These are phyloP conservation scores for Phyllotis vaccarum DNA, from an alignment of 2,797 vertebrate species.

Conservation along the genomic window DNA sequence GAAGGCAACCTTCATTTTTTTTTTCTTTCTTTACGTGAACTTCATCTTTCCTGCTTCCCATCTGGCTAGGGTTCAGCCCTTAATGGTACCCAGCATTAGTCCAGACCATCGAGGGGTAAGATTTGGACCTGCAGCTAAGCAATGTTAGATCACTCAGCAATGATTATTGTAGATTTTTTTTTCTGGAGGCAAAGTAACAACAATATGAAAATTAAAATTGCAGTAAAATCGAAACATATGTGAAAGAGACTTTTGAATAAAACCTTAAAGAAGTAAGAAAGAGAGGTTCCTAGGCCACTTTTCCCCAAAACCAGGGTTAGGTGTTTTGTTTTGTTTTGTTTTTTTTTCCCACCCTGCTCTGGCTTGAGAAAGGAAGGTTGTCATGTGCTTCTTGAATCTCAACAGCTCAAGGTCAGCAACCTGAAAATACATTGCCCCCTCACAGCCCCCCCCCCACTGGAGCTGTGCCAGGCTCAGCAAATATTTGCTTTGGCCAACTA, in stretches of 20 bases:
- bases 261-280: background rate
- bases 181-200: background rate
- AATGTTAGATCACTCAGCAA: background rate
- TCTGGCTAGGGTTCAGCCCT: constrained; percentile 29
- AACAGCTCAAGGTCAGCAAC: background rate
- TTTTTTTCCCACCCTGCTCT: background rate
- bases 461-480: constrained; percentile 3
- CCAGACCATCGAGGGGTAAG: constrained; percentile 30
- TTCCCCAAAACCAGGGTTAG: background rate
- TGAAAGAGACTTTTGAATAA: background rate
- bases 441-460: background rate
- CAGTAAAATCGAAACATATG: background rate
- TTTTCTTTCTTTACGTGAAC: constrained; percentile 76
- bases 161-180: background rate
- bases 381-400: background rate
- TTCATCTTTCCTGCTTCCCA: constrained; percentile 69
- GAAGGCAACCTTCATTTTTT: constrained; percentile 65
- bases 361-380: background rate
- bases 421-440: background rate
- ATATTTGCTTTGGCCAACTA: background rate
- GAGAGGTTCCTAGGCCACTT: background rate
- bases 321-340: too few species aligned
- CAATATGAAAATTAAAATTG: background rate
- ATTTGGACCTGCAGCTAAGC: background rate
- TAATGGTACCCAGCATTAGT: background rate